Percentiles rank a stretch among this genome's conserved stretches.
phyloP scores from a whole-genome alignment of 2,113 vertebrate genomes.

The Haliaeetus leucogaster region DNA sequence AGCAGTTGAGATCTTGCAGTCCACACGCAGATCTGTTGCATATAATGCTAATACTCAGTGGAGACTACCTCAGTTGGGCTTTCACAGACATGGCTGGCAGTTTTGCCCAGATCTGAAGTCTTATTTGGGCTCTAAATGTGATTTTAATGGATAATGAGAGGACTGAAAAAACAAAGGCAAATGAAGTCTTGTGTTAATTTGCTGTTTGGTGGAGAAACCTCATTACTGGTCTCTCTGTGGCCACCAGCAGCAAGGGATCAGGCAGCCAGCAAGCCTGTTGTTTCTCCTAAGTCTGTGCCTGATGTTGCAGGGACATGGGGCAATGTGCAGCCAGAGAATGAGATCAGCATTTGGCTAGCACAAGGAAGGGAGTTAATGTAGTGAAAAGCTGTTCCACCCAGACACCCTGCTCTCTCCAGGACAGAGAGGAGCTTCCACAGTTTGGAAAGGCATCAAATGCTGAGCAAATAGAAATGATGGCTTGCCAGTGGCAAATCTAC shows the following conservation, averaged over 20 bases:
- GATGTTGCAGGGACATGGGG: neutral
- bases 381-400: neutral
- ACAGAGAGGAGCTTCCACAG: neutral
- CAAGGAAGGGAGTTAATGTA: neutral
- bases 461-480: neutral
- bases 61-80: neutral
- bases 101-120: neutral
- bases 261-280: neutral
- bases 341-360: slow-evolving; percentile 26
- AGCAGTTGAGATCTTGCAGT: neutral
- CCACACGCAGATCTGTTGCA: neutral
- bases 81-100: neutral
- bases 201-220: neutral
- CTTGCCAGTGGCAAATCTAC: neutral
- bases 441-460: neutral
- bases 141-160: slow-evolving; percentile 11
- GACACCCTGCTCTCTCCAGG: neutral
- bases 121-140: neutral
- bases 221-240: neutral
- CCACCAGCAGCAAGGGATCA: neutral
- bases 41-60: neutral
- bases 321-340: neutral
- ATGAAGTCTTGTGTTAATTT: neutral
- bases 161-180: neutral
- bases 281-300: neutral